Evolutionary conservation across 2,888 invertebrate species (phyloP).

Genomic region (Nasonia oneida): DNA sequence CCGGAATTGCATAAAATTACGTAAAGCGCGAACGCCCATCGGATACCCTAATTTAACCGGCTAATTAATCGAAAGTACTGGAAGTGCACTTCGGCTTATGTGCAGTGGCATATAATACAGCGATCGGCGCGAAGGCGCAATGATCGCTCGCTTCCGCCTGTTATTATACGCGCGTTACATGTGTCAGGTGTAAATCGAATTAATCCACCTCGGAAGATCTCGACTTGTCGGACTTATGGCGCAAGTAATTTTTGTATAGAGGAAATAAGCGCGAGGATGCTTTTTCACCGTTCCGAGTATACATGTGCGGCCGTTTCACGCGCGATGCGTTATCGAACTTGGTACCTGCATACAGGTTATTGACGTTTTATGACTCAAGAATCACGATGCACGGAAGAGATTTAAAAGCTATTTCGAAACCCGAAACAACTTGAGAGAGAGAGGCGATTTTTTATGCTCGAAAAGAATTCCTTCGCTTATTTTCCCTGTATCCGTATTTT

Average conservation of each 20-base stretch:
- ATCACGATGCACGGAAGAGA: background rate
- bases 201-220: background rate
- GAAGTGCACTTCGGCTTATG: background rate
- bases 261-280: background rate
- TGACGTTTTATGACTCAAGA: background rate
- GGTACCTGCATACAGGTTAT: background rate
- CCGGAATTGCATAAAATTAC: background rate
- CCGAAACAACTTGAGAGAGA: background rate
- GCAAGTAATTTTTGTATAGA: background rate
- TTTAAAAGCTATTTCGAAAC: background rate
- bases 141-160: background rate
- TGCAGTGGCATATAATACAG: background rate
- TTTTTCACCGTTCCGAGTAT: background rate
- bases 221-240: background rate
- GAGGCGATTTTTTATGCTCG: background rate
- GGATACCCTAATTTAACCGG: background rate
- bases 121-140: slow-evolving; percentile 1
- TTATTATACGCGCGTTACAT: background rate
- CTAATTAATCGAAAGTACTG: slow-evolving; percentile 13
- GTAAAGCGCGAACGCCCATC: background rate
- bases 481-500: no score
- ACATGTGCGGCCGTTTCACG: background rate
- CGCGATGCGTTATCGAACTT: background rate
- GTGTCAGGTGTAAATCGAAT: background rate
- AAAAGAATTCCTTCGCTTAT: background rate